Base-by-base conservation (phyloP, 2,888 invertebrate species). In the Ichneumon xanthorius region DNA sequence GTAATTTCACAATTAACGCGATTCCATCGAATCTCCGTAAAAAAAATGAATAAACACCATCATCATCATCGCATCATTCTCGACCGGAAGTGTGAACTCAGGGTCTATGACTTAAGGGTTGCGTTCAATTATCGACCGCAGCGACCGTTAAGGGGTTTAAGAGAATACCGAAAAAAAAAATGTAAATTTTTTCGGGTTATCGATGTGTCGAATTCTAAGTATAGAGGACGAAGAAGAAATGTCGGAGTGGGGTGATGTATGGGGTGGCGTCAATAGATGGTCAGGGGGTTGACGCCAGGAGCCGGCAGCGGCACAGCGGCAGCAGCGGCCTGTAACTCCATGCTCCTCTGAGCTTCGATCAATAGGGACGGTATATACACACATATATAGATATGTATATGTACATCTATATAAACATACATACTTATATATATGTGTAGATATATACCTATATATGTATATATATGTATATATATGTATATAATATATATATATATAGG, bases 321-420 rank as follows among this genome's bases (percentile, higher is more conserved):
- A 76, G 48, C 81, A 92, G 91, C 92, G 90, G 92, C 90, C 92
- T 92, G 92, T 93, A 92, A 92, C 92, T 92, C 91, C 92, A 92
- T 92, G 91, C 92, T 90, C 91, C 82, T 90, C 90, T 89, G 90
- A 90, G 91, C 90, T 92, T 92, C 92, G 92, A 93, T 93, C 92
- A 93, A 93, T 93, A 92, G 92, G 92, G 89, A 89, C 91, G 90
- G 90, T 90, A 90, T 91, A 91, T 78, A 91, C 91, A 91, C 90
- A 76, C 30, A 73, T 37, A 48, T 37, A 63, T 22, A 45, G 33
- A 65, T 26, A 76, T 33, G 30, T 53, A 19, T 22, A 9, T 55
- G 7, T 19, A 19, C 5, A 19, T 22, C 6, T 14, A 40, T 40
- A 9, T 11, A 40, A 0, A 40, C 11, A 40, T 3, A 48, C 5